These are phyloP conservation scores for Sceliomorpha sp. DNA, from an alignment of 2,888 invertebrate genomes.

Conservation along the genomic window DNA sequence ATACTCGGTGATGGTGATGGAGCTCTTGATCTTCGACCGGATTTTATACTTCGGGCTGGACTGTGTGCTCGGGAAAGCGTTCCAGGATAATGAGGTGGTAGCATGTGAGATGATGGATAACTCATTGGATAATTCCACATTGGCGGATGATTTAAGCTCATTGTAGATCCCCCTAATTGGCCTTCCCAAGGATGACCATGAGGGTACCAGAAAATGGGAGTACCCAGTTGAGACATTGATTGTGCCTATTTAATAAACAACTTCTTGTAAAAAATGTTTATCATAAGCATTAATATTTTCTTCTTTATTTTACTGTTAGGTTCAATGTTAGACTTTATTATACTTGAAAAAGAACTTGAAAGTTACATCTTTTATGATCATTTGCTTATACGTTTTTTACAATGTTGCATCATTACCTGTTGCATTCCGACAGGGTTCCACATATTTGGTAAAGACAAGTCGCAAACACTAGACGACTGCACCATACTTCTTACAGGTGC, in stretches of 20 bases:
- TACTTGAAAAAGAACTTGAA: conserved; percentile 1
- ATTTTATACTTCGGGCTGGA: conserved; percentile 74
- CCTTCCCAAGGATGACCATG: conserved; percentile 68
- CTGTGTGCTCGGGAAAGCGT: conserved; percentile 82
- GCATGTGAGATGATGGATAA: conserved; percentile 69
- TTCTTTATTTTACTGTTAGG: no score
- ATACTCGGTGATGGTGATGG: conserved; percentile 86
- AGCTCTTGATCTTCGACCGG: conserved; percentile 81
- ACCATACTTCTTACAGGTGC: conserved; percentile 70
- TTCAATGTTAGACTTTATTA: no score
- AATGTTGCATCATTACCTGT: conserved; percentile 81
- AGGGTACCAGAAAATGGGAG: conserved; percentile 81
- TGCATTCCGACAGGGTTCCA: conserved; percentile 81
- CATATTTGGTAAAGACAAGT: conserved; percentile 69
- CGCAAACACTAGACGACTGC: conserved; percentile 76
- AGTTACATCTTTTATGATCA: no score
- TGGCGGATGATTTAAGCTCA: conserved; percentile 74
- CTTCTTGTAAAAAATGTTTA: no score
- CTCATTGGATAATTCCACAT: conserved; percentile 74
- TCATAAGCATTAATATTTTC: no score
- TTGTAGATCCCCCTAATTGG: conserved; percentile 71
- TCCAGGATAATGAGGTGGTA: conserved; percentile 81
- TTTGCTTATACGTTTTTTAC: no score
- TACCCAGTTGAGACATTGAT: conserved; percentile 85
- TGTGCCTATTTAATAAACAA: conserved; percentile 83